phyloP scores from a whole-genome alignment of 2,113 vertebrate species.

The Suncus etruscus region DNA sequence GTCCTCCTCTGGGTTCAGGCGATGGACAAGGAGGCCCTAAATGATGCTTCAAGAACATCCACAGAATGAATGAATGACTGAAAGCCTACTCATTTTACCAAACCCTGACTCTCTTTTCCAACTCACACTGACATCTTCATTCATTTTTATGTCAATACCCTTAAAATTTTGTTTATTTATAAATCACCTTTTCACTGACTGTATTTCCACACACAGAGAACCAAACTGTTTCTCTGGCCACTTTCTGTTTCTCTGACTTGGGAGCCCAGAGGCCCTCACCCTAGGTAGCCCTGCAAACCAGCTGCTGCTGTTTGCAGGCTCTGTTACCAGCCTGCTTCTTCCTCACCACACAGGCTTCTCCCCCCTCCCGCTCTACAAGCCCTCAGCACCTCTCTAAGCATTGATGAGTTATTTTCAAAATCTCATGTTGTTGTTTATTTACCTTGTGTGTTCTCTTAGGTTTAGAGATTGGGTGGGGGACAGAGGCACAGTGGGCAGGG shows the following conservation, averaged over 20 bases:
- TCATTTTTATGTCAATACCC: not conserved
- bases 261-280: not conserved
- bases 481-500: too few relatives aligned
- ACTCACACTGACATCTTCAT: not conserved
- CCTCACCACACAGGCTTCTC: too few relatives aligned
- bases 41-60: not conserved
- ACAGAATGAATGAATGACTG: not conserved
- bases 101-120: not conserved
- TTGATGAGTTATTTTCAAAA: constrained; percentile 35
- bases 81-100: too few relatives aligned
- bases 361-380: not conserved
- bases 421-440: constrained; percentile 28
- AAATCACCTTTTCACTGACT: not conserved
- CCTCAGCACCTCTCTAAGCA: not conserved
- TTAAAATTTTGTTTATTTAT: not conserved
- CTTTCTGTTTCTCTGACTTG: constrained; percentile 11
- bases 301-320: too few relatives aligned
- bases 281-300: too few relatives aligned
- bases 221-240: not conserved
- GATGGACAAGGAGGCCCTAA: not conserved
- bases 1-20: not conserved
- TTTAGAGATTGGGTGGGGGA: not conserved
- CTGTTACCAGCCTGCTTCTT: too few relatives aligned
- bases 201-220: not conserved
- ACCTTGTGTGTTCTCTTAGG: not conserved